Evolutionary conservation across 2,113 vertebrate species (phyloP), one percentile per base, ranked within the genome.

Genomic region (Maccullochella peelii): DNA sequence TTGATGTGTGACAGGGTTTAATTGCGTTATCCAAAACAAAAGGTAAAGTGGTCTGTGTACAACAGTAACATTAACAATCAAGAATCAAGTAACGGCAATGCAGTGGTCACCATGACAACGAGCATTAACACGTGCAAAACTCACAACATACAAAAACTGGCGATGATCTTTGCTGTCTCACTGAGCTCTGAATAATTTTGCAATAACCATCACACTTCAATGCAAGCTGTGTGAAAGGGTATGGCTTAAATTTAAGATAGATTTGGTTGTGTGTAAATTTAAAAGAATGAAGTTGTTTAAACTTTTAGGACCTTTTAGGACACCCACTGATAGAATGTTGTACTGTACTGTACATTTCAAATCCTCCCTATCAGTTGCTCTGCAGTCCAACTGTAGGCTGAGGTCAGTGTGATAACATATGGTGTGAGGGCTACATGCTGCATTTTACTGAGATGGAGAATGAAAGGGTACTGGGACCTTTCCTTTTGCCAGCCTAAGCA

Each of bases 401-500:
- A 73, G 59, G 59, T 66, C 27, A n/a, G 2, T 57, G 36, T 68
- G 65, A 33, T 69, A 49, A 36, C 70, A 57, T 44, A 20, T 57
- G 61, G 50, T 49, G 49, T 30, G 11, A 20, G 21, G 27, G 42
- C 54, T 69, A 8, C 55, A 38, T 70, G 59, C 68, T 65, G 50
- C 33, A 33, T 65, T 16, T 18, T 47, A 55, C 38, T 16, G 61
- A 58, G 38, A 47, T 21, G 15, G 27, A 4, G 38, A 57, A 23
- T 6, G 20, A 21, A 72, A 7, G 49, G 20, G 33, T 66, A 6
- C 33, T 67, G 54, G 36, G 33, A 38, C 47, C 25, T 52, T 79
- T 1, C 21, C 8, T 65, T 76, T 57, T 57, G 72, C 65, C 3
- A 18, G 63, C 18, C 57, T 75, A 36, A 80, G 83, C 83, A 71